phyloP scores from a whole-genome alignment of 2,888 invertebrate genomes.

The Pecten maximus region DNA sequence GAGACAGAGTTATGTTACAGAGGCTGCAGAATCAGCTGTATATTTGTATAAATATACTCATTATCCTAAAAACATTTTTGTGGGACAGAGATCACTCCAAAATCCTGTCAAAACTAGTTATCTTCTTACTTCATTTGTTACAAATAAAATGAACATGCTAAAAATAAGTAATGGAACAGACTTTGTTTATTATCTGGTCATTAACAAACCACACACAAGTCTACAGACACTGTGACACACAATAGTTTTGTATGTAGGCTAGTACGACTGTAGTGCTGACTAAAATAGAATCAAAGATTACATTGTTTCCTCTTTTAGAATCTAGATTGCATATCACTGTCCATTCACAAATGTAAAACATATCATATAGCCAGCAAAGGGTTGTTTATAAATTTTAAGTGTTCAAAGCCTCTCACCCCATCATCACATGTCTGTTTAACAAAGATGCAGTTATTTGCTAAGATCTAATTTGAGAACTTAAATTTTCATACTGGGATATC shows the following conservation, averaged over 20 bases:
- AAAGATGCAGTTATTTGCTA: neutral
- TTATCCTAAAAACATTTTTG: neutral
- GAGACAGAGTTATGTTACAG: neutral
- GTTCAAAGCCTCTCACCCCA: neutral
- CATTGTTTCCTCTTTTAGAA: neutral
- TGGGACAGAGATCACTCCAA: neutral
- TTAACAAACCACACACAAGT: neutral
- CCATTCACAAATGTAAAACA: neutral
- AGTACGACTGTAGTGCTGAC: neutral
- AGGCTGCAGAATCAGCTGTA: neutral
- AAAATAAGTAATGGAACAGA: neutral
- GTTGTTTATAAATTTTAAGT: neutral
- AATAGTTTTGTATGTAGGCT: no score
- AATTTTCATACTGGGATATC: neutral
- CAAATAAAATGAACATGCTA: neutral
- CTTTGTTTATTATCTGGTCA: conserved; percentile 1
- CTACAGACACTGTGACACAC: neutral
- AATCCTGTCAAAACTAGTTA: neutral
- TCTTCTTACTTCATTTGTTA: neutral
- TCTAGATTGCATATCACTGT: neutral
- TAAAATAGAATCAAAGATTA: neutral
- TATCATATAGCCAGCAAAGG: neutral
- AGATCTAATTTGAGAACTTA: neutral
- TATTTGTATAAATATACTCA: neutral
- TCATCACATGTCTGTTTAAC: neutral